phyloP scores from a whole-genome alignment of 2,888 invertebrate genomes.

The Liposcelis brunnea region DNA sequence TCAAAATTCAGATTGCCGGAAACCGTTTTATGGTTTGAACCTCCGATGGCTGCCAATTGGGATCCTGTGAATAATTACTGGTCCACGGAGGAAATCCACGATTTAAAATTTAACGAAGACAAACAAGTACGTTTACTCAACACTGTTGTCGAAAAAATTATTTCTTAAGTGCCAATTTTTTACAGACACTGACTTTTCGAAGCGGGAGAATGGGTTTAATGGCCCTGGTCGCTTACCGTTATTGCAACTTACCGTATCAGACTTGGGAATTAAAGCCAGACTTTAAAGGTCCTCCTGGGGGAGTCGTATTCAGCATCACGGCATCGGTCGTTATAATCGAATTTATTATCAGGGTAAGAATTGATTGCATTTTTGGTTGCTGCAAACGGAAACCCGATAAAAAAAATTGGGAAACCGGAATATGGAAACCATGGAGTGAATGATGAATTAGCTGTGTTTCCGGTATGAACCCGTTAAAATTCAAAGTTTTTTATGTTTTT shows the following conservation, averaged over 20 bases:
- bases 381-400: neutral
- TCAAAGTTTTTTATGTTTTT: too few relatives aligned
- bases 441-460: neutral
- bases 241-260: slow-evolving; percentile 69
- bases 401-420: neutral
- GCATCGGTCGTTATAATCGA: slow-evolving; percentile 39
- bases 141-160: neutral
- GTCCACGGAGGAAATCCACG: slow-evolving; percentile 56
- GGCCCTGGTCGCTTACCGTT: slow-evolving; percentile 54
- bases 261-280: slow-evolving; percentile 69
- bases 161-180: too few relatives aligned
- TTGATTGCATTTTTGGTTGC: neutral
- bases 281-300: slow-evolving; percentile 19
- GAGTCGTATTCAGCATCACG: slow-evolving; percentile 31
- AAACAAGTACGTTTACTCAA: slow-evolving; percentile 31
- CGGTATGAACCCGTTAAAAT: too few relatives aligned
- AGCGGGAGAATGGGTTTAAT: slow-evolving; percentile 48
- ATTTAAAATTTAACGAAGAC: slow-evolving; percentile 70
- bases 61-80: slow-evolving; percentile 37
- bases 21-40: slow-evolving; percentile 59
- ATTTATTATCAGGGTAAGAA: slow-evolving; percentile 30
- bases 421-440: slow-evolving; percentile 6
- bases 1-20: slow-evolving; percentile 51
- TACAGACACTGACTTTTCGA: slow-evolving; percentile 46
- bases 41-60: slow-evolving; percentile 57